phyloP scores from a whole-genome alignment of 2,113 vertebrate species.

The Erythrolamprus reginae region DNA sequence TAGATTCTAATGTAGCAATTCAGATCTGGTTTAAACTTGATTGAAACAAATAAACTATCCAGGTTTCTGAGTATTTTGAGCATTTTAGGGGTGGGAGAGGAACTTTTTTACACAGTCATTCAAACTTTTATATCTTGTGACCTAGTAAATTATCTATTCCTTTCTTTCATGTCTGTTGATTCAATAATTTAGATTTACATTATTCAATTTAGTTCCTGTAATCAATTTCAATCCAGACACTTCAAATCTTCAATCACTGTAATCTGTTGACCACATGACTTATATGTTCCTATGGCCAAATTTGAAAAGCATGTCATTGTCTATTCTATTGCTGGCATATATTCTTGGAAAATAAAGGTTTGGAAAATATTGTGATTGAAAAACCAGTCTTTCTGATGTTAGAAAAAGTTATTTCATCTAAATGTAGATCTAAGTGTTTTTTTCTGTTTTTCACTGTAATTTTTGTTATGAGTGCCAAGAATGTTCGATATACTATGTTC shows the following conservation, averaged over 20 bases:
- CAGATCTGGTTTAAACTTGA: background rate
- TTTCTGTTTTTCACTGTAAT: background rate
- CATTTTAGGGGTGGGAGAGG: background rate
- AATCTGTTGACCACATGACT: background rate
- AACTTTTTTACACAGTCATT: background rate
- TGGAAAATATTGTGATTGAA: background rate
- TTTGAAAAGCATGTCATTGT: background rate
- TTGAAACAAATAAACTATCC: background rate
- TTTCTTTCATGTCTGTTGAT: background rate
- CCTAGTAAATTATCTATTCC: background rate
- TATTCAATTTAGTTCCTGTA: background rate
- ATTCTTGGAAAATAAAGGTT: background rate
- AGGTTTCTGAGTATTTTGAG: background rate
- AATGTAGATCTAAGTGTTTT: background rate
- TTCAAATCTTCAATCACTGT: background rate
- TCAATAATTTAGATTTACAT: background rate
- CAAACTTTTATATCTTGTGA: background rate
- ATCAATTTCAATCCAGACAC: background rate
- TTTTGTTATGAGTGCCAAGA: background rate
- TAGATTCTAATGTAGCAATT: background rate
- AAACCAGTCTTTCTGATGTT: background rate
- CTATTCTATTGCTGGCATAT: background rate
- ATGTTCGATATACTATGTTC: background rate
- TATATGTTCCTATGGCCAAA: background rate
- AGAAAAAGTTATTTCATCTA: background rate